Base-by-base conservation (phyloP, 2,888 invertebrate species). In the Macaria liturata region DNA sequence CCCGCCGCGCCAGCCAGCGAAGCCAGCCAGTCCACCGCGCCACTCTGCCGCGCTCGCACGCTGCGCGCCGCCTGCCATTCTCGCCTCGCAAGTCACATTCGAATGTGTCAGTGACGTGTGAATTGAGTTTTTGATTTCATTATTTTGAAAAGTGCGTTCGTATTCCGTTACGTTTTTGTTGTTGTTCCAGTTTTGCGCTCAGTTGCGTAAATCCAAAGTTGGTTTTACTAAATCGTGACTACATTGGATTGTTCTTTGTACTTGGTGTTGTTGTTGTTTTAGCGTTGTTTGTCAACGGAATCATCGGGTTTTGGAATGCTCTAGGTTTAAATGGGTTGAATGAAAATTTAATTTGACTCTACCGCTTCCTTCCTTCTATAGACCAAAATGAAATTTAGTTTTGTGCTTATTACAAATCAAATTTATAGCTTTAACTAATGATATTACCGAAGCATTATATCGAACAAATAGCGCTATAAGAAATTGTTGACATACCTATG, bases 21-120 rank as follows among this genome's bases (percentile, higher is more conserved):
- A 63, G 50, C 46, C n/a, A n/a, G 54, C 54, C 75, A 76, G 76
- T 76, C 54, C 68, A 67, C 71, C 73, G 76, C 72, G 68, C 56
- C 61, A 67, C 70, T 63, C 64, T 49, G 67, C 64, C 59, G 61
- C 67, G 76, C 42, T 67, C 75, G 74, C 65, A 50, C 46, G 55
- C 52, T 50, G 73, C 64, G 50, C 44, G 54, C 54, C 52, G 50
- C 46, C 45, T 20, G 60, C 48, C 54, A 59, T 51, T 53, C 50
- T 64, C 67, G 59, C 57, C 53, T 65, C 66, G 61, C 59, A 45
- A 53, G 54, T 61, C 64, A 67, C 66, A 60, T 66, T 65, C 53
- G 54, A 67, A 67, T 54, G 63, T 68, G 62, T 70, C 63, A 68
- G 70, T 71, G 70, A 68, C 62, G 71, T 67, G 67, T 69, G 32